Evolutionary conservation across 2,797 vertebrate genomes (phyloP).

Genomic region (Tenualosa thibaudeaui): DNA sequence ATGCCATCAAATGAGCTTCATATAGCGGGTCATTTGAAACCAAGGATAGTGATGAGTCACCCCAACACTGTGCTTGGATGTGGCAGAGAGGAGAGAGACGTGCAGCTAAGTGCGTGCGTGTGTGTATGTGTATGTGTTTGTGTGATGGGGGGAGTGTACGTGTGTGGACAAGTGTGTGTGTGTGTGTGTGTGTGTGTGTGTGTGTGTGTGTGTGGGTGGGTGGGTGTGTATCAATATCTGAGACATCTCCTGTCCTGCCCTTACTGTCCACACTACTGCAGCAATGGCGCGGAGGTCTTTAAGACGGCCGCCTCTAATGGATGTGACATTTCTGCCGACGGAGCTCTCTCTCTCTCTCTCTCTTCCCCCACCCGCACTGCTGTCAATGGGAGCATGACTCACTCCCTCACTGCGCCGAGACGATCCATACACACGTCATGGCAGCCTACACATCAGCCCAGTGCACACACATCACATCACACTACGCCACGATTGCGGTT

Average conservation of each 20-base stretch:
- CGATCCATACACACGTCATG: background rate
- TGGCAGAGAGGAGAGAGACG: slow-evolving; percentile 37
- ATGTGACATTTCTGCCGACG: slow-evolving; percentile 66
- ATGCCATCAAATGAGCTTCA: background rate
- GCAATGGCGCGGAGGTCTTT: slow-evolving; percentile 46
- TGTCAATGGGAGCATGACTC: slow-evolving; percentile 71
- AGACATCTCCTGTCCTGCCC: slow-evolving; percentile 25
- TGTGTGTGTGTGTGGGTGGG: slow-evolving; percentile 7
- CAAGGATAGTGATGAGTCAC: slow-evolving; percentile 69
- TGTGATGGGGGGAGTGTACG: background rate
- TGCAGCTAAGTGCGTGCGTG: background rate
- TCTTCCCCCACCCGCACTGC: slow-evolving; percentile 55
- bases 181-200: slow-evolving; percentile 7
- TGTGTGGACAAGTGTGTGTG: background rate
- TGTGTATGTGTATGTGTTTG: background rate
- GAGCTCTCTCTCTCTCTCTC: background rate
- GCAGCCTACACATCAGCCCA: background rate
- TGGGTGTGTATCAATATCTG: slow-evolving; percentile 18
- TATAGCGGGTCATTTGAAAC: slow-evolving; percentile 25
- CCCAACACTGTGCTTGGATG: slow-evolving; percentile 52
- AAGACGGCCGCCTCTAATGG: slow-evolving; percentile 55
- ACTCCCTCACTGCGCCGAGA: slow-evolving; percentile 47
- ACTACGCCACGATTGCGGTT: background rate
- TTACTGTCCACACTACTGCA: slow-evolving; percentile 16
- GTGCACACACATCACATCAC: background rate